Percentiles rank a stretch among this genome's conserved stretches.
Conservation (phyloP, 2,797 vertebrate species). For the Sebastes hopkinsi region DNA sequence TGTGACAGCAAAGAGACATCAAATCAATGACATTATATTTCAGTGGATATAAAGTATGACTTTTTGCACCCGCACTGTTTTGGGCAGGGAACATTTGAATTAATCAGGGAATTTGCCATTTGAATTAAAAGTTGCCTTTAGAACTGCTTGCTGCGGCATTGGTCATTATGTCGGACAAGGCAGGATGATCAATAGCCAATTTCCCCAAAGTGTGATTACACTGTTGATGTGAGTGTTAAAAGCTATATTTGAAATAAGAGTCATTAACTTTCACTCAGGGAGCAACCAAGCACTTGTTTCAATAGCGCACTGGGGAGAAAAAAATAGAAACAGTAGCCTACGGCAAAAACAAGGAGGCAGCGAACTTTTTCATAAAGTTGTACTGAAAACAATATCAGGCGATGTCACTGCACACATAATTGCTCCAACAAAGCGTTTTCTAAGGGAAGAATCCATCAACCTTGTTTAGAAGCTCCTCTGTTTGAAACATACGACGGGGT, state of each 20-base stretch:
- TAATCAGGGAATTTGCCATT: slow-evolving; percentile 34
- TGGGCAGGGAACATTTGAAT: slow-evolving; percentile 37
- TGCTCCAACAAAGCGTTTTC: slow-evolving; percentile 64
- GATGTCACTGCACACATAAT: slow-evolving; percentile 67
- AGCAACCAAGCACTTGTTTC: slow-evolving; percentile 50
- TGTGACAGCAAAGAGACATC: slow-evolving; percentile 50
- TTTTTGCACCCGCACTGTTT: slow-evolving; percentile 8
- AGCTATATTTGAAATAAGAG: slow-evolving; percentile 65
- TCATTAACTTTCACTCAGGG: slow-evolving; percentile 54
- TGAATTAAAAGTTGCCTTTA: slow-evolving; percentile 44
- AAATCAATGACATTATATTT: slow-evolving; percentile 64
- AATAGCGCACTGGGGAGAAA: slow-evolving; percentile 31
- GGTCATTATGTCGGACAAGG: slow-evolving; percentile 36
- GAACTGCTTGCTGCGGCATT: background rate
- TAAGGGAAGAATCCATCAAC: slow-evolving; percentile 61
- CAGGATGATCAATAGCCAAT: slow-evolving; percentile 61
- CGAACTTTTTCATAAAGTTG: slow-evolving; percentile 66
- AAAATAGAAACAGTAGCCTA: slow-evolving; percentile 45
- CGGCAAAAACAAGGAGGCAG: slow-evolving; percentile 61
- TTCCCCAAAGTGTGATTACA: slow-evolving; percentile 51
- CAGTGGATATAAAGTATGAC: slow-evolving; percentile 33
- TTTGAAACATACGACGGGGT: slow-evolving; percentile 30
- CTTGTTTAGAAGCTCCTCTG: slow-evolving; percentile 48
- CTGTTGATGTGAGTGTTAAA: slow-evolving; percentile 43
- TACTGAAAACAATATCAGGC: slow-evolving; percentile 70